phyloP scores from a whole-genome alignment of 2,888 invertebrate species.

The Nomada flava region DNA sequence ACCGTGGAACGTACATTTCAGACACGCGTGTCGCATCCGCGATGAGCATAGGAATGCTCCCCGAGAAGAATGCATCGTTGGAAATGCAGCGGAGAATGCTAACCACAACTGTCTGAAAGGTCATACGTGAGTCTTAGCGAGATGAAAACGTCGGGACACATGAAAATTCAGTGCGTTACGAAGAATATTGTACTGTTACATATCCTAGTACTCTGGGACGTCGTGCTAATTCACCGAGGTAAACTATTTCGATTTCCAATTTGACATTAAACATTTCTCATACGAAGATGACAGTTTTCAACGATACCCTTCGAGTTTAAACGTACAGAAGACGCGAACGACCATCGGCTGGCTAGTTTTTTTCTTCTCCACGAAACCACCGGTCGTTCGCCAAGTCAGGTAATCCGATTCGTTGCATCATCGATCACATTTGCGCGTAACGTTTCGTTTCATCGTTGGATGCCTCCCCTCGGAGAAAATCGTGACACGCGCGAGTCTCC shows the following conservation, averaged over 20 bases:
- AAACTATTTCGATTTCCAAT: not conserved
- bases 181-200: not conserved
- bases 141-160: not conserved
- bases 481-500: conserved; percentile 27
- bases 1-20: not conserved
- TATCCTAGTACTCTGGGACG: not conserved
- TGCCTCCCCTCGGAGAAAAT: not conserved
- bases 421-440: conserved; percentile 39
- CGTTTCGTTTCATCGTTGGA: conserved; percentile 30
- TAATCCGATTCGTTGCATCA: conserved; percentile 31
- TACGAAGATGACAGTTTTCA: too few relatives aligned
- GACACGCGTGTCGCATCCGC: not conserved
- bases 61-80: conserved; percentile 2
- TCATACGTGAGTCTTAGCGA: conserved; percentile 8
- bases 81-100: conserved; percentile 5
- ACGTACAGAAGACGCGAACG: not conserved
- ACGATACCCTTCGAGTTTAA: not conserved
- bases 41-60: not conserved
- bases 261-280: too few relatives aligned
- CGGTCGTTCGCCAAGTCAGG: not conserved
- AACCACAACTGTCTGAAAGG: conserved; percentile 9
- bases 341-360: not conserved
- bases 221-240: not conserved
- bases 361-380: not conserved
- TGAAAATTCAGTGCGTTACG: conserved; percentile 1